A percentile compares a stretch with the other conserved stretches of the same genome.
phyloP scores from a whole-genome alignment of 1,140 invertebrate genomes.

The Fopius arisanus region DNA sequence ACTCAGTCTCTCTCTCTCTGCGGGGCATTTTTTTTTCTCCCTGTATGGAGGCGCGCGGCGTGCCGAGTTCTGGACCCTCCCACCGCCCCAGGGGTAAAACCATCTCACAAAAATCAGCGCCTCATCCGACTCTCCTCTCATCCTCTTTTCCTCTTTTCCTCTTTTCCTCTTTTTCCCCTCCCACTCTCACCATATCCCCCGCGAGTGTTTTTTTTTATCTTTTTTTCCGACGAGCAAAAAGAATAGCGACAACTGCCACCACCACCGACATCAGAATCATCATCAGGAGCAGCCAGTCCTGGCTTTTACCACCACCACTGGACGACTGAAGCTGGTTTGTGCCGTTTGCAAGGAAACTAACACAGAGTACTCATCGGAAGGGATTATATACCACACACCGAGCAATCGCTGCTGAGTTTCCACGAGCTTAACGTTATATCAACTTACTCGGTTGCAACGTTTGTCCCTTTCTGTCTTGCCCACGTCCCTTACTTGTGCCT shows the following conservation, averaged over 20 bases:
- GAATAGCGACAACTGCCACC: not conserved
- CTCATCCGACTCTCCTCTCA: constrained; percentile 43
- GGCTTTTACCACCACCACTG: not conserved
- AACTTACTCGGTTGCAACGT: constrained; percentile 1
- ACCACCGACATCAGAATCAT: constrained; percentile 1
- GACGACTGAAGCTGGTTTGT: not conserved
- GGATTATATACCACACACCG: constrained; percentile 7
- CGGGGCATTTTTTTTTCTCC: not conserved
- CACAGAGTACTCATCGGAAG: constrained; percentile 6
- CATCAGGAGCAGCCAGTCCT: not conserved
- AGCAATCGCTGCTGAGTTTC: not conserved
- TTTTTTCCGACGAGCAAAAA: not conserved
- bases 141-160: not conserved
- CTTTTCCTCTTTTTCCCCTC: not conserved
- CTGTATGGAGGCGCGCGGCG: constrained; percentile 36
- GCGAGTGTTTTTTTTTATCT: not conserved
- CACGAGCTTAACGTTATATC: not conserved
- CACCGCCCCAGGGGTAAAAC: constrained; percentile 54
- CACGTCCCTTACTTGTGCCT: not conserved
- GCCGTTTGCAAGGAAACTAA: not conserved
- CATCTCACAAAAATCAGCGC: constrained; percentile 68
- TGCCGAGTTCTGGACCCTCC: constrained; percentile 55
- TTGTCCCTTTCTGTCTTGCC: not conserved
- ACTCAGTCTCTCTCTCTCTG: not conserved
- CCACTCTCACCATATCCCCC: not conserved